Percentiles rank a stretch among this genome's conserved stretches.
These are phyloP conservation scores for Tangara arthus DNA, from an alignment of 2,797 vertebrate genomes.

Conservation along the genomic window DNA sequence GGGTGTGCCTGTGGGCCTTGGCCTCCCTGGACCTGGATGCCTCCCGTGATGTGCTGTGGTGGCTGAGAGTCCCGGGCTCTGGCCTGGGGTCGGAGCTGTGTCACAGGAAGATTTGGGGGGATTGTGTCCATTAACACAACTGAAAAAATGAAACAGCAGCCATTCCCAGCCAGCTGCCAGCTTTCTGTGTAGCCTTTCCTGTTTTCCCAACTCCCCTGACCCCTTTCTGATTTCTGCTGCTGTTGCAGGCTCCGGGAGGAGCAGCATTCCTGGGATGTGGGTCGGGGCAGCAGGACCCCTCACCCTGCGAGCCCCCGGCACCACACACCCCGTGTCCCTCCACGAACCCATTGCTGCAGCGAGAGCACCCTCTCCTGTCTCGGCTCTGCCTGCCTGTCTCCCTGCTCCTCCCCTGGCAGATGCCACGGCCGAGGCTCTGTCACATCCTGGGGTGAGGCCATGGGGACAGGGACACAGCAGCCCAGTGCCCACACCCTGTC, in stretches of 20 bases:
- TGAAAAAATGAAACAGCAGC: not conserved
- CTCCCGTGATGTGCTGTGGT: rapidly evolving
- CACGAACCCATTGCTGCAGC: not conserved
- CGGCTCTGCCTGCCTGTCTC: not conserved
- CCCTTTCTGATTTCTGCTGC: not conserved
- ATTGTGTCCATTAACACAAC: rapidly evolving
- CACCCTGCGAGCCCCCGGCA: rapidly evolving
- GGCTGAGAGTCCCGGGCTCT: rapidly evolving
- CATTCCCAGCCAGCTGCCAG: not conserved
- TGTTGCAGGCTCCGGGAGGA: not conserved
- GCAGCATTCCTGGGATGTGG: not conserved
- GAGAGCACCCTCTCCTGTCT: slow-evolving; percentile 63
- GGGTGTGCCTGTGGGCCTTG: rapidly evolving
- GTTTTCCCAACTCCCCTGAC: not conserved
- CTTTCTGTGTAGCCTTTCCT: not conserved
- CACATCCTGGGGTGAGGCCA: rapidly evolving
- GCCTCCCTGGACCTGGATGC: rapidly evolving
- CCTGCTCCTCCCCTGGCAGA: not conserved
- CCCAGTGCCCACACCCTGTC: not conserved
- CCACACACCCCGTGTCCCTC: not conserved
- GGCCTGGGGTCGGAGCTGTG: not conserved
- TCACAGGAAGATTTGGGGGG: not conserved
- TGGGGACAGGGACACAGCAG: not conserved
- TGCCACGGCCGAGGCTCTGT: not conserved
- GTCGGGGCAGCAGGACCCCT: not conserved